Evolutionary conservation across 2,888 invertebrate species (phyloP).

Genomic region (Trachelus tabidus): DNA sequence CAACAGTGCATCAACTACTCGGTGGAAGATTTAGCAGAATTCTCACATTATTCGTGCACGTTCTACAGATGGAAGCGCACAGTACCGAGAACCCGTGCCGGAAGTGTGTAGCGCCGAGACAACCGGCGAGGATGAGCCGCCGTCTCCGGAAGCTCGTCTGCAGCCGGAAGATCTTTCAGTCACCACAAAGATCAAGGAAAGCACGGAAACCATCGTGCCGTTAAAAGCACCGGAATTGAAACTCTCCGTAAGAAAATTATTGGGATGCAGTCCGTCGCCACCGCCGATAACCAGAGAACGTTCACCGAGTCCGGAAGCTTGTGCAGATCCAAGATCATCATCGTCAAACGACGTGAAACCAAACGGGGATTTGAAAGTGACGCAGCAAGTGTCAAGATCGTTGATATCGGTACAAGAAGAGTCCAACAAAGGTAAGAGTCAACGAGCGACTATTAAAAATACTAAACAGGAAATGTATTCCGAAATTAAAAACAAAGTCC

Average conservation of each 20-base stretch:
- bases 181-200: constrained; percentile 41
- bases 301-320: constrained; percentile 34
- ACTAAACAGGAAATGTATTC: neutral
- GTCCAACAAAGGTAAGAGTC: constrained; percentile 3
- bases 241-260: constrained; percentile 55
- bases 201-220: neutral
- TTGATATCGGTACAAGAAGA: constrained; percentile 3
- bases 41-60: constrained; percentile 7
- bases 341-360: neutral
- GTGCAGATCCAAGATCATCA: constrained; percentile 20
- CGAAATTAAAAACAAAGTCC: neutral
- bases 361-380: neutral
- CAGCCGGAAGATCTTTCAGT: constrained; percentile 59
- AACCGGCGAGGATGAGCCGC: constrained; percentile 35
- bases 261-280: constrained; percentile 58
- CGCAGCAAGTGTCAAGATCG: neutral
- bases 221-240: constrained; percentile 56
- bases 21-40: neutral
- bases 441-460: neutral
- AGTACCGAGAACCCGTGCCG: constrained; percentile 29
- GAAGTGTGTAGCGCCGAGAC: constrained; percentile 24
- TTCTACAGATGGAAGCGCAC: constrained; percentile 30
- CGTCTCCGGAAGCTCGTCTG: constrained; percentile 52
- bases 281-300: constrained; percentile 39
- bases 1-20: neutral